These are phyloP conservation scores for Plotosus lineatus DNA, from an alignment of 2,113 vertebrate genomes.

Conservation along the genomic window DNA sequence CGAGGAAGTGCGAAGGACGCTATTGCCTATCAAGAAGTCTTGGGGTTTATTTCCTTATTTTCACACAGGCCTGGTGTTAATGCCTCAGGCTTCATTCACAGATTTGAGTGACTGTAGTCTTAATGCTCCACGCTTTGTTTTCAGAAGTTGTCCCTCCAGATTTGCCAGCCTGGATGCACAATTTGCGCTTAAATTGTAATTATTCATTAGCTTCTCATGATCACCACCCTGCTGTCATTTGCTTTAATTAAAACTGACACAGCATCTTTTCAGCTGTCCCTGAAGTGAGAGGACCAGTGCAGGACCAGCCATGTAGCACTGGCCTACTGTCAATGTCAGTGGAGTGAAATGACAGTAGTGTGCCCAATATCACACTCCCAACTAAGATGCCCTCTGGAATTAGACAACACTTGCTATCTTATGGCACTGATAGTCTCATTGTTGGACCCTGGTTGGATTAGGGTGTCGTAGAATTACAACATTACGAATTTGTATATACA, in stretches of 20 bases:
- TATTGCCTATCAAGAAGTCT: slow-evolving; percentile 80
- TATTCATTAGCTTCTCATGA: slow-evolving; percentile 80
- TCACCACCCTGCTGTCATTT: slow-evolving; percentile 49
- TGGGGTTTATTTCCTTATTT: slow-evolving; percentile 71
- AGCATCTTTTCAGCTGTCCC: slow-evolving; percentile 72
- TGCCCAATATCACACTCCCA: slow-evolving; percentile 33
- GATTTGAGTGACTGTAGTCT: slow-evolving; percentile 89
- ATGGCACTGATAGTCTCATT: not conserved
- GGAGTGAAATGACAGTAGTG: slow-evolving; percentile 20
- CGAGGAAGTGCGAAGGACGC: slow-evolving; percentile 64
- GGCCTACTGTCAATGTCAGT: slow-evolving; percentile 32
- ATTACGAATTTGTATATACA: not conserved
- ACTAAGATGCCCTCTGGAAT: not conserved
- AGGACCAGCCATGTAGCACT: slow-evolving; percentile 69
- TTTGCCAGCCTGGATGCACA: slow-evolving; percentile 85
- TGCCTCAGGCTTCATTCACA: slow-evolving; percentile 77
- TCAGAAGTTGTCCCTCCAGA: slow-evolving; percentile 94
- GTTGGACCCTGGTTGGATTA: not conserved
- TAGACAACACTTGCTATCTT: slow-evolving; percentile 2
- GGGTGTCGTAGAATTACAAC: not conserved
- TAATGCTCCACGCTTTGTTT: slow-evolving; percentile 90
- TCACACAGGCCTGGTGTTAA: slow-evolving; percentile 80
- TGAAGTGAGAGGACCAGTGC: slow-evolving; percentile 76
- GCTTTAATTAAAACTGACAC: slow-evolving; percentile 77
- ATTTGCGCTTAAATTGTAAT: slow-evolving; percentile 78